A percentile compares a stretch with the other conserved stretches of the same genome.
Conservation (phyloP, 2,113 vertebrate genomes). For the Atherinomorus stipes region DNA sequence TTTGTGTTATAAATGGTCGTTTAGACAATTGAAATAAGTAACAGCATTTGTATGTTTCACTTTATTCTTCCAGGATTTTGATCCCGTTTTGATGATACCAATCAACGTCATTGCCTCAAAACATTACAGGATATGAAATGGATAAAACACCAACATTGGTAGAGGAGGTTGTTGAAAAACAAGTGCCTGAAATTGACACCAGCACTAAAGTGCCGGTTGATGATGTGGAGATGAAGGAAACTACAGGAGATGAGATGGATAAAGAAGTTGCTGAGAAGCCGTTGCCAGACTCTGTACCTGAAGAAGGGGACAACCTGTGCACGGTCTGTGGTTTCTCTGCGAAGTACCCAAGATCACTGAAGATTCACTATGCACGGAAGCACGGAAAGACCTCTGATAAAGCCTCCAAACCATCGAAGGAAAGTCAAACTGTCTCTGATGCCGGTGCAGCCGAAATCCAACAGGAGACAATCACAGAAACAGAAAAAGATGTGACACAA, state of each 20-base stretch:
- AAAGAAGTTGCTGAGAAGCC: constrained; percentile 10
- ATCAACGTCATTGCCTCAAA: constrained; percentile 1
- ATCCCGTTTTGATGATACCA: constrained; percentile 21
- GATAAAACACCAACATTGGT: constrained; percentile 66
- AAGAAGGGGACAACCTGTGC: constrained; percentile 60
- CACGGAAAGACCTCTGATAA: constrained; percentile 46
- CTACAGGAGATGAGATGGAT: constrained; percentile 50
- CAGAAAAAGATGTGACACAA: constrained; percentile 29
- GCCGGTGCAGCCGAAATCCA: constrained; percentile 47
- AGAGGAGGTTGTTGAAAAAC: constrained; percentile 49
- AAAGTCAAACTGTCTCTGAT: constrained; percentile 25
- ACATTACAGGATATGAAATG: constrained; percentile 44
- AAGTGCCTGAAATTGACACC: constrained; percentile 59
- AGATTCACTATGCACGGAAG: constrained; percentile 80
- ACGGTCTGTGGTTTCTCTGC: constrained; percentile 74
- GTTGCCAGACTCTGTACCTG: not conserved
- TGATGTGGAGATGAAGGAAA: constrained; percentile 60
- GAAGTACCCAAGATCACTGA: constrained; percentile 80
- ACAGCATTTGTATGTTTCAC: constrained; percentile 10
- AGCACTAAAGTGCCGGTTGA: constrained; percentile 49
- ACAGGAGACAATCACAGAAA: constrained; percentile 46
- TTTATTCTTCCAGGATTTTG: constrained; percentile 35
- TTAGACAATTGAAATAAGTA: not conserved
- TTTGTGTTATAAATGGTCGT: constrained; percentile 17
- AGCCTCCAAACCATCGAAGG: constrained; percentile 23